A percentile compares a stretch with the other conserved stretches of the same genome.
phyloP scores from a whole-genome alignment of 2,797 vertebrate species.

The Atherinosoma microstoma region DNA sequence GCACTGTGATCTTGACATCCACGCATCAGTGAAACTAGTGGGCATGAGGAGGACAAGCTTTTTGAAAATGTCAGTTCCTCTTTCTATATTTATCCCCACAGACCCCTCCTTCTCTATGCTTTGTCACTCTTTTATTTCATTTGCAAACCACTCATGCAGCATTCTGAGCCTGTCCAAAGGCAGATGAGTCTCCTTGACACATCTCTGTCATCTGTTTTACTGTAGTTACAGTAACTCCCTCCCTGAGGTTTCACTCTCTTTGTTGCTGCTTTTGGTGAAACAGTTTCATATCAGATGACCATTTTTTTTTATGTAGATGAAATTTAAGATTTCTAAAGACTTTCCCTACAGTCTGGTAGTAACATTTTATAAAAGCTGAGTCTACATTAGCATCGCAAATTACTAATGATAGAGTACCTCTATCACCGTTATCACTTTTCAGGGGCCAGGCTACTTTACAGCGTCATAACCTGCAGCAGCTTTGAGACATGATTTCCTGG shows the following conservation, averaged over 20 bases:
- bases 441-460: constrained; percentile 43
- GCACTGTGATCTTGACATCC: constrained; percentile 70
- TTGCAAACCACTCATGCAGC: constrained; percentile 27
- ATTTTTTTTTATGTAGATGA: constrained; percentile 4
- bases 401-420: constrained; percentile 43
- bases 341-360: neutral
- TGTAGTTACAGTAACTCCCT: constrained; percentile 37
- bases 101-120: constrained; percentile 38
- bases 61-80: constrained; percentile 80
- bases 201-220: constrained; percentile 27
- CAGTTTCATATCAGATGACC: constrained; percentile 22
- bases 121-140: constrained; percentile 62
- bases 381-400: constrained; percentile 33
- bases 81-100: constrained; percentile 74
- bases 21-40: constrained; percentile 74
- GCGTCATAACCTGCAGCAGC: constrained; percentile 51
- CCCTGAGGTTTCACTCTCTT: constrained; percentile 1
- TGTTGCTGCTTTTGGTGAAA: constrained; percentile 6
- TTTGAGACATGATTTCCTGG: constrained; percentile 49
- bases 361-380: constrained; percentile 11
- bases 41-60: constrained; percentile 70
- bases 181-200: constrained; percentile 32
- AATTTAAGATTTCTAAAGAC: constrained; percentile 33
- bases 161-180: constrained; percentile 27
- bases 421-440: constrained; percentile 34